Conservation (phyloP, 2,888 invertebrate species). For the Eumerus sabulonum region DNA sequence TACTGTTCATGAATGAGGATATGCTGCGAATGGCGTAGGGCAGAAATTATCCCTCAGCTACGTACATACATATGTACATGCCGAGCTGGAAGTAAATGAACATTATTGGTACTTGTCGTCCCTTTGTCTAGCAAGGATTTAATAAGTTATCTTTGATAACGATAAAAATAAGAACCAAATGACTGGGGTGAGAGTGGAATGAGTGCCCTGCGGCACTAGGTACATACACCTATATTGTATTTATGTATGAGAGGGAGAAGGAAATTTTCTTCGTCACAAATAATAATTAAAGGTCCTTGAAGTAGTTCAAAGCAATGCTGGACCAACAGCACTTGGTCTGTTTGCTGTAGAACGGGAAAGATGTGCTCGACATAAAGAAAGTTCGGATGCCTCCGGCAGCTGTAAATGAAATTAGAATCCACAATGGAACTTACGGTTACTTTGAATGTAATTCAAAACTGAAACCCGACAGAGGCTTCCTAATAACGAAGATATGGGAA, state of each 20-base stretch:
- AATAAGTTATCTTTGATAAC: constrained; percentile 59
- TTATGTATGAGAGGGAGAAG: constrained; percentile 11
- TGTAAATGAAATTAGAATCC: no score
- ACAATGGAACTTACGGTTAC: no score
- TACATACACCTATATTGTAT: no score
- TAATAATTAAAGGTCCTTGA: constrained; percentile 39
- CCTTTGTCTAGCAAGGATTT: constrained; percentile 55
- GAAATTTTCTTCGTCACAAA: constrained; percentile 31
- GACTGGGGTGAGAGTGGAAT: not conserved
- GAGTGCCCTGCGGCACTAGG: no score
- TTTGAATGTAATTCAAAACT: no score
- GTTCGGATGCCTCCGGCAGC: no score
- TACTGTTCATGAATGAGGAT: constrained; percentile 15
- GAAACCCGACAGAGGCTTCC: no score
- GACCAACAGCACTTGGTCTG: not conserved
- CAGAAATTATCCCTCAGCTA: constrained; percentile 13
- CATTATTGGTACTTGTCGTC: constrained; percentile 57
- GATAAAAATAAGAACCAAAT: constrained; percentile 22
- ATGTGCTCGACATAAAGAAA: no score
- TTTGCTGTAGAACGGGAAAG: no score
- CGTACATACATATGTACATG: no score
- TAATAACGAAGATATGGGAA: no score
- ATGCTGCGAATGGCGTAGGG: not conserved
- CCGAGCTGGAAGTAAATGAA: constrained; percentile 44
- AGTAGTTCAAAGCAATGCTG: not conserved